A percentile compares a stretch with the other conserved stretches of the same genome.
These are phyloP conservation scores for Bettongia penicillata DNA, from an alignment of 2,113 vertebrate genomes.

Conservation along the genomic window DNA sequence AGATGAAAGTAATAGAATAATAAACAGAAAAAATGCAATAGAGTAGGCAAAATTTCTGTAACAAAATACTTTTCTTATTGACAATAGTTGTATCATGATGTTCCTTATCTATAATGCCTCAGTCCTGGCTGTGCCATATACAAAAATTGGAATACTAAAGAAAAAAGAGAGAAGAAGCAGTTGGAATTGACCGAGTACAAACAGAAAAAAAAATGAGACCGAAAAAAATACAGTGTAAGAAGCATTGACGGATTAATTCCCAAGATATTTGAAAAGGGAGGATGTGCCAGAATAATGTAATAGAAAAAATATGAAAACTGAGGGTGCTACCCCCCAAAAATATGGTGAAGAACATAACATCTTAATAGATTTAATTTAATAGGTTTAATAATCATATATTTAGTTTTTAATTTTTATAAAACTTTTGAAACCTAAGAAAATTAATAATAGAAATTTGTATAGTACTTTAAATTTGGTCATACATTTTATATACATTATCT, in stretches of 20 bases:
- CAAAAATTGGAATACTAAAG: neutral
- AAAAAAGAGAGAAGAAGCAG: neutral
- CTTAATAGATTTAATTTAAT: too few species aligned
- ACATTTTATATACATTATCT: neutral
- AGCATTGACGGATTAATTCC: neutral
- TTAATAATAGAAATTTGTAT: neutral
- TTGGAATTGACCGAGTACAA: neutral
- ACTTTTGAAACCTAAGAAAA: neutral
- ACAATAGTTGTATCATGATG: neutral
- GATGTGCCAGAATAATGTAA: neutral
- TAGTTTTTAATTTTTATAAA: neutral
- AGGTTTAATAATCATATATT: neutral
- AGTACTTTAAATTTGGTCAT: neutral
- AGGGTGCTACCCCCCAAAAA: neutral
- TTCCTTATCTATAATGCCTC: neutral
- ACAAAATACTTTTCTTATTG: neutral
- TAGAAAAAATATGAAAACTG: neutral
- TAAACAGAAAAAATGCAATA: neutral
- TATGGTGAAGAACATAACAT: neutral
- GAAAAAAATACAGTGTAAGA: neutral
- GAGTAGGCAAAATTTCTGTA: neutral
- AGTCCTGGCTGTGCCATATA: neutral
- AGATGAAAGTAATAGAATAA: neutral
- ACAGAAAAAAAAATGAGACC: neutral
- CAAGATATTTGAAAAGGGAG: neutral